These are phyloP conservation scores for Heterohyrax brucei DNA, from an alignment of 2,797 vertebrate genomes.

Conservation along the genomic window DNA sequence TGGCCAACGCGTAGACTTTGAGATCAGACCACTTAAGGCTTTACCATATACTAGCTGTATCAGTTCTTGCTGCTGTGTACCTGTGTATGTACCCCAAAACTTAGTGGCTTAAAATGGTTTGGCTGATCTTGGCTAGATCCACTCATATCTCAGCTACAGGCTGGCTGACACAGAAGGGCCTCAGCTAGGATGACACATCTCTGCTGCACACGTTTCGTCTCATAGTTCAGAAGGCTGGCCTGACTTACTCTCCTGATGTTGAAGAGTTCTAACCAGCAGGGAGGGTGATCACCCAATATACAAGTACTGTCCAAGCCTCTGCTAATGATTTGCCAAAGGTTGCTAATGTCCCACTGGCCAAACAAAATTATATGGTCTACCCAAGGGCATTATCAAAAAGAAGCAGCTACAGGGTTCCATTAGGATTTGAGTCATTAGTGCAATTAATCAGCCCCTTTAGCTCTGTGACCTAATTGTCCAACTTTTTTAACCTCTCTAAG, in stretches of 20 bases:
- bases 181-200: background rate
- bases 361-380: background rate
- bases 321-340: background rate
- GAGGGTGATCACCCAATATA: background rate
- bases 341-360: background rate
- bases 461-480: slow-evolving; percentile 30
- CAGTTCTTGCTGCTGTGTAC: background rate
- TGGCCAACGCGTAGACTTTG: background rate
- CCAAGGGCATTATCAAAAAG: background rate
- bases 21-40: slow-evolving; percentile 44
- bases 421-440: background rate
- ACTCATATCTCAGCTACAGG: background rate
- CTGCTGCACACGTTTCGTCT: background rate
- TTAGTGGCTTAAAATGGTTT: slow-evolving; percentile 39
- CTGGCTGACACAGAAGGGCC: background rate
- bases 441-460: background rate
- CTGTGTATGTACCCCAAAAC: background rate
- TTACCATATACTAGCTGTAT: background rate
- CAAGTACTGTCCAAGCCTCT: background rate
- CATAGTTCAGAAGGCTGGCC: background rate
- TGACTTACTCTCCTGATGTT: background rate
- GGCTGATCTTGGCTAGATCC: background rate
- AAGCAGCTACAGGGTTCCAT: background rate
- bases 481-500: slow-evolving; percentile 48
- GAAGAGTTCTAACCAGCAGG: background rate